Evolutionary conservation across 2,113 vertebrate species (phyloP).

Genomic region (Xiphias gladius): DNA sequence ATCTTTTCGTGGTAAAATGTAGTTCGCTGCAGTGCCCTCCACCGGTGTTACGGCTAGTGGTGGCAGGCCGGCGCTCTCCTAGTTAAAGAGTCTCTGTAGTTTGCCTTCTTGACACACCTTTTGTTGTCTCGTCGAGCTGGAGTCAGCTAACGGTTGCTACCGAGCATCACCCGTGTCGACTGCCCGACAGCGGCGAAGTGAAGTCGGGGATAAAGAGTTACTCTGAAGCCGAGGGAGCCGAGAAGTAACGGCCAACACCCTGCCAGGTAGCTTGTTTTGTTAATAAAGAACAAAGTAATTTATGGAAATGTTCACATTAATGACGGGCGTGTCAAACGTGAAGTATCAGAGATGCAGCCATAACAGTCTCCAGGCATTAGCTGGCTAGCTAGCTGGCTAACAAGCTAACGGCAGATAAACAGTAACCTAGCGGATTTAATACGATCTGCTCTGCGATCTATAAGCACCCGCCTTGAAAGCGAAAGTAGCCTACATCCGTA

Average conservation of each 20-base stretch:
- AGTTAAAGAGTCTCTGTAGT: constrained; percentile 1
- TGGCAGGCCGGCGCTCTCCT: background rate
- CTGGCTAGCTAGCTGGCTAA: constrained; percentile 47
- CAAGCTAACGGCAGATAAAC: constrained; percentile 48
- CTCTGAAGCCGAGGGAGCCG: constrained; percentile 11
- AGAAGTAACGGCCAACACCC: constrained; percentile 35
- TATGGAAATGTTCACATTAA: background rate
- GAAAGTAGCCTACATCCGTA: constrained; percentile 56
- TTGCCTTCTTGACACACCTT: constrained; percentile 70
- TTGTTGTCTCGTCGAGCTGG: constrained; percentile 69
- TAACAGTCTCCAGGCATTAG: constrained; percentile 9
- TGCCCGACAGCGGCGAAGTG: constrained; percentile 3
- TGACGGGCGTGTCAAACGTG: constrained; percentile 7
- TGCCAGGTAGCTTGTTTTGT: constrained; percentile 44
- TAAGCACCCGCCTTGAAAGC: constrained; percentile 29
- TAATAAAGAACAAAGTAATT: background rate
- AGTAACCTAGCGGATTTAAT: constrained; percentile 17
- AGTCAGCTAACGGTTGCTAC: constrained; percentile 51
- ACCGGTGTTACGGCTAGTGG: background rate
- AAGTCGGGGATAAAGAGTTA: constrained; percentile 20
- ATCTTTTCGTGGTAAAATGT: no score
- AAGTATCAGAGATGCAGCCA: constrained; percentile 10
- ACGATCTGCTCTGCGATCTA: constrained; percentile 26
- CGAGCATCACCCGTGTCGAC: constrained; percentile 49
- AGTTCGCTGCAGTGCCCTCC: background rate